Evolutionary conservation across 2,888 invertebrate species (phyloP).

Genomic region (Trissonchulus latispiculum): DNA sequence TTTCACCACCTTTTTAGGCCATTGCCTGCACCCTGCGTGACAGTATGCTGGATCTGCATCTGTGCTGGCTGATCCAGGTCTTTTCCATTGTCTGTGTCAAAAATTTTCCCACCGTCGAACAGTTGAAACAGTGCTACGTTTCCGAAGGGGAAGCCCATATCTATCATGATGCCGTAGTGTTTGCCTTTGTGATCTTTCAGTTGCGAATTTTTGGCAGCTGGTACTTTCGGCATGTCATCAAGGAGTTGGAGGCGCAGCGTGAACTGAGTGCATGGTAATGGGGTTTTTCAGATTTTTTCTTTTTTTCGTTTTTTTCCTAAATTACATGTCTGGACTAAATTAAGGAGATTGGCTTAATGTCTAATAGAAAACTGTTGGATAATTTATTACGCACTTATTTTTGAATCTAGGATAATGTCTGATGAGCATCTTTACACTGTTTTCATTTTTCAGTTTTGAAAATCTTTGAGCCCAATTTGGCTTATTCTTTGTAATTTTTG

Average conservation of each 20-base stretch:
- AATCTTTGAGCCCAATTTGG: too few species aligned
- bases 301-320: slow-evolving; percentile 21
- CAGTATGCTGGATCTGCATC: slow-evolving; percentile 30
- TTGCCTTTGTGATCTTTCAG: slow-evolving; percentile 82
- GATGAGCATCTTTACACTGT: too few species aligned
- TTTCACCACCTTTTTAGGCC: too few species aligned
- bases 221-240: slow-evolving; percentile 92
- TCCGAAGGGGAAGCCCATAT: slow-evolving; percentile 63
- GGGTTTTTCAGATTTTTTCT: neutral
- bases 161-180: slow-evolving; percentile 89
- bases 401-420: too few species aligned
- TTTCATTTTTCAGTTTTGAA: too few species aligned
- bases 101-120: neutral
- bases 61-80: slow-evolving; percentile 65
- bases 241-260: slow-evolving; percentile 87
- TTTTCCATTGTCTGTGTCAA: slow-evolving; percentile 78
- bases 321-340: too few species aligned
- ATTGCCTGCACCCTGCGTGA: slow-evolving; percentile 34
- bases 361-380: neutral
- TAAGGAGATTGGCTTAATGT: neutral
- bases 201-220: slow-evolving; percentile 82
- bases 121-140: slow-evolving; percentile 7
- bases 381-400: too few species aligned
- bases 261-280: slow-evolving; percentile 74
- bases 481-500: too few species aligned